Conservation (phyloP, 2,888 invertebrate genomes). For the Tinea pellionella region DNA sequence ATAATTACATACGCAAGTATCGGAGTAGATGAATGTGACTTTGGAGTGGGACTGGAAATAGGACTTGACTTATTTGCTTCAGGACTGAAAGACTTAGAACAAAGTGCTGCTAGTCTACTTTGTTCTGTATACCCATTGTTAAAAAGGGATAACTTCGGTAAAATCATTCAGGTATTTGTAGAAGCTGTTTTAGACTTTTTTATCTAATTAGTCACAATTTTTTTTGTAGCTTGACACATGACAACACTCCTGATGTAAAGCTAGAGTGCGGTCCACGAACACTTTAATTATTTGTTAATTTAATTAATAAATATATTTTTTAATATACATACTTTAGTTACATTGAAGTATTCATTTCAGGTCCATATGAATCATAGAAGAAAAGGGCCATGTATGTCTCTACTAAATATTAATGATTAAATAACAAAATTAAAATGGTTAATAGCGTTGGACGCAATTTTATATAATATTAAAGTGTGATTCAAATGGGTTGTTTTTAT, state of each 20-base stretch:
- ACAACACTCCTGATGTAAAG: no score
- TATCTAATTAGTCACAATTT: no score
- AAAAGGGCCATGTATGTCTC: conserved; percentile 42
- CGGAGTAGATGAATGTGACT: conserved; percentile 95
- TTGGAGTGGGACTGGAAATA: conserved; percentile 91
- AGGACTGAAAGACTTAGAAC: conserved; percentile 76
- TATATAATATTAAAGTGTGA: background rate
- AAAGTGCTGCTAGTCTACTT: conserved; percentile 73
- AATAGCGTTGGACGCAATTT: background rate
- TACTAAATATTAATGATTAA: conserved; percentile 15
- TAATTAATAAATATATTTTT: no score
- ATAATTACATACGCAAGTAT: conserved; percentile 86
- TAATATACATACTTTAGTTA: no score
- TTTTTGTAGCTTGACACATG: no score
- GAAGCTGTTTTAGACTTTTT: no score
- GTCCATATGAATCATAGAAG: conserved; percentile 80
- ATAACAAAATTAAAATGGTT: background rate
- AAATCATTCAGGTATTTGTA: conserved; percentile 72
- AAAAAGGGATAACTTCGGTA: conserved; percentile 75
- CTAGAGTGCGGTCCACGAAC: no score
- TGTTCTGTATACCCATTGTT: conserved; percentile 82
- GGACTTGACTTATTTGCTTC: conserved; percentile 88
- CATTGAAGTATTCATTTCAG: no score
- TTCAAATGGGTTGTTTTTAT: background rate
- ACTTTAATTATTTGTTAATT: no score